phyloP scores from a whole-genome alignment of 2,888 invertebrate species.

The Alviniconcha strummeri region DNA sequence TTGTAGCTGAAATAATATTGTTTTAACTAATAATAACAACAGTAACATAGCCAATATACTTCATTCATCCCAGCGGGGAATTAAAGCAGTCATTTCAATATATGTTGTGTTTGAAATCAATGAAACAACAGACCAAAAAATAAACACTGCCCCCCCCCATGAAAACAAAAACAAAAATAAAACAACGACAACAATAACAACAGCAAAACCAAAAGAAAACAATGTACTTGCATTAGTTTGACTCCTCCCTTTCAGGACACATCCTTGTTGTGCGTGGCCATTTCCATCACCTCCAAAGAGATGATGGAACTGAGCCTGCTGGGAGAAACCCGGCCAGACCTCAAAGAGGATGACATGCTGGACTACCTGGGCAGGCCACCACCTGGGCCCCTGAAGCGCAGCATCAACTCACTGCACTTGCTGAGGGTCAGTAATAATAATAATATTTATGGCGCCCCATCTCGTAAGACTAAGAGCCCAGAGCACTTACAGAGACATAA shows the following conservation, averaged over 20 bases:
- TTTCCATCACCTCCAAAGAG: conserved; percentile 41
- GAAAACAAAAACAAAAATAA: no score
- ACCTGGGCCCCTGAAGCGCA: conserved; percentile 18
- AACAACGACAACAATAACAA: no score
- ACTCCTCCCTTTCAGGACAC: conserved; percentile 3
- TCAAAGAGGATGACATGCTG: conserved; percentile 51
- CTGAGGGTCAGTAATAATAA: conserved; percentile 35
- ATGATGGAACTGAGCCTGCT: conserved; percentile 59
- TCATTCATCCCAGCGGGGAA: no score
- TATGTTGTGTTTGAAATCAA: no score
- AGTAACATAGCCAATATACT: no score
- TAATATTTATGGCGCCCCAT: background rate
- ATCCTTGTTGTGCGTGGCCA: background rate
- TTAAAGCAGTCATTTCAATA: no score
- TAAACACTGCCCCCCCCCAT: no score
- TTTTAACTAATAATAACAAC: background rate
- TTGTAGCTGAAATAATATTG: background rate
- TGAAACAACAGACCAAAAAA: no score
- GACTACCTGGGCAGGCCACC: conserved; percentile 46
- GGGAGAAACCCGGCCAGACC: conserved; percentile 58
- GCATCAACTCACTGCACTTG: conserved; percentile 39
- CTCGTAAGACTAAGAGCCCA: no score
- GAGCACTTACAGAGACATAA: no score
- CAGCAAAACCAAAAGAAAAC: no score
- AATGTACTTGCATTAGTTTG: background rate